Base-by-base conservation (phyloP, 2,888 invertebrate genomes). In the Ormyrus labotus region DNA sequence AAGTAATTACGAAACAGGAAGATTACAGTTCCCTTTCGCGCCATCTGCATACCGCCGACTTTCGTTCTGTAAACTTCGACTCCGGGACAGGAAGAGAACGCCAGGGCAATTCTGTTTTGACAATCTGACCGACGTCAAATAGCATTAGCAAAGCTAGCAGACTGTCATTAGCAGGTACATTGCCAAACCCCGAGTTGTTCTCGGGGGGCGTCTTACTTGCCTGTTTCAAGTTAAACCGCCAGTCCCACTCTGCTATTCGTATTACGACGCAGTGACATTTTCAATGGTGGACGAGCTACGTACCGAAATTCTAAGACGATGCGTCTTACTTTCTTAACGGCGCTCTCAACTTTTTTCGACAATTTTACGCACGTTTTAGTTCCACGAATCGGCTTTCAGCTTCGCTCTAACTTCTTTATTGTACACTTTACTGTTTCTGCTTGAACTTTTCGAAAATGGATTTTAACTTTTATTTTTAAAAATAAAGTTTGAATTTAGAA, bases 161-260 rank as follows among this genome's bases (percentile, higher is more conserved):
- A 70, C 78, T 74, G 78, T 79, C 81, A 79, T 81, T 79, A 79
- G 72, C 75, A 78, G 79, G 65, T 74, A 70, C 81, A 64, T 57
- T 34, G 74, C 61, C 67, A n/a, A 47, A 10, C 65, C 19, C 19
- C 61, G 58, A 72, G 79, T 71, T 61, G 61, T 67, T 63, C 69
- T 63, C 67, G 19, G 9, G 57, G 57, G 19, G 58, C 11, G 70
- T 19, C 50, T 67, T 50, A 50, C 34, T 9, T n/a, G 8, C 7
- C 6, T 9, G 63, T 61, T 57, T 53, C 13, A 19, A 51, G 45
- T 55, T 57, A 45, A 63, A 19, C 19, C 34, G 6, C n/a, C 51
- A 34, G 7, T 47, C 11, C 10, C 51, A 19, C 45, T 63, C 63
- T 50, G 13, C 19, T 1, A 19, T 19, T 19, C 19, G 19, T 19